Conservation (phyloP, 2,888 invertebrate genomes). For the Amphipoea oculea region DNA sequence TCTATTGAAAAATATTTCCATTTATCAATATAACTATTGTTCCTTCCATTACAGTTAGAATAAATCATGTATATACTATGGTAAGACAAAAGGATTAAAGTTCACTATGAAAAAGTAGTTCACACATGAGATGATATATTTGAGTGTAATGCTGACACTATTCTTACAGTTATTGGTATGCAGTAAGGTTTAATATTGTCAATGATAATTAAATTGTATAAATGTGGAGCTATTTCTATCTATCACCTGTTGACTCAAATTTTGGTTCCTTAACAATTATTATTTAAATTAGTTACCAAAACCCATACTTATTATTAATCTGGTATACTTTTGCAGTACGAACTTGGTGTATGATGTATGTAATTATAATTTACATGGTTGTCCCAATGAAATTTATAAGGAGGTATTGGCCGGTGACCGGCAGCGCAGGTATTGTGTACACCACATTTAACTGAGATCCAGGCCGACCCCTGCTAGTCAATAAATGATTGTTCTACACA, state of each 20-base stretch:
- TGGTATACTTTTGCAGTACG: constrained; percentile 66
- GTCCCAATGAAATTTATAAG: constrained; percentile 86
- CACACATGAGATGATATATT: constrained; percentile 46
- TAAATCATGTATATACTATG: constrained; percentile 46
- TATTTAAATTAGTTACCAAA: constrained; percentile 70
- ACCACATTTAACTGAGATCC: constrained; percentile 78
- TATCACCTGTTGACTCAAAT: constrained; percentile 68
- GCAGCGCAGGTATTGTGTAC: constrained; percentile 73
- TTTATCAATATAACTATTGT: constrained; percentile 47
- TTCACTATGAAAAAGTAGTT: constrained; percentile 62
- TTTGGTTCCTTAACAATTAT: constrained; percentile 65
- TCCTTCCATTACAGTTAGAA: constrained; percentile 44
- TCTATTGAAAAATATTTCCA: constrained; percentile 36
- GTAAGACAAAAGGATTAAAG: constrained; percentile 51
- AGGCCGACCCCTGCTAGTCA: constrained; percentile 92
- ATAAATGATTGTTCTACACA: constrained; percentile 99
- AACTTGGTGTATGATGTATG: constrained; percentile 67
- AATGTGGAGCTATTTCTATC: constrained; percentile 54
- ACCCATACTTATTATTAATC: constrained; percentile 69
- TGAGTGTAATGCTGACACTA: constrained; percentile 59
- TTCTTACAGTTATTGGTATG: constrained; percentile 70
- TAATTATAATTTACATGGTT: constrained; percentile 75
- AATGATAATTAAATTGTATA: constrained; percentile 60
- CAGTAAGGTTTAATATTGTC: constrained; percentile 68
- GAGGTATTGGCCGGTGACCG: constrained; percentile 76